phyloP scores from a whole-genome alignment of 2,113 vertebrate genomes.

The Myotis brandtii region DNA sequence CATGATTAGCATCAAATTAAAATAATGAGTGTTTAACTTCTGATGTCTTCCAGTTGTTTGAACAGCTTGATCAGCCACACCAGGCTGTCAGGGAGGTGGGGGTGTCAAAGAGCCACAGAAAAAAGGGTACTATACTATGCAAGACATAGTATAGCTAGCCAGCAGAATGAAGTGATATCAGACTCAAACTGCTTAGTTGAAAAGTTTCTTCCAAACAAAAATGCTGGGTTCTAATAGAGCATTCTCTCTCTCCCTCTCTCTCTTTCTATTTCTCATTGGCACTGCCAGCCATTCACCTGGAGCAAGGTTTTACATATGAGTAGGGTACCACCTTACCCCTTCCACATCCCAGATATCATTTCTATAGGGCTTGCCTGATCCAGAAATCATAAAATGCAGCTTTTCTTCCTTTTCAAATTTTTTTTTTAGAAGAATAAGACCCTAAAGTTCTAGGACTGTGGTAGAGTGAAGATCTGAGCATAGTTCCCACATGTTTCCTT shows the following conservation, averaged over 20 bases:
- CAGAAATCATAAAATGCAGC: background rate
- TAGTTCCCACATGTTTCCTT: background rate
- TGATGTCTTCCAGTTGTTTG: constrained; percentile 99
- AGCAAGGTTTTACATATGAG: background rate
- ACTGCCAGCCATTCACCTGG: background rate
- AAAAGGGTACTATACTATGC: constrained; percentile 65
- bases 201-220: background rate
- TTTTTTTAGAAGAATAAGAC: background rate
- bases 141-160: background rate
- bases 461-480: background rate
- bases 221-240: background rate
- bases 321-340: accelerated
- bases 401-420: background rate
- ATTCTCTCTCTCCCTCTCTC: background rate
- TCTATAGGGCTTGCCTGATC: accelerated
- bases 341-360: background rate
- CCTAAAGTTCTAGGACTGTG: background rate
- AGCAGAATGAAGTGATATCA: constrained; percentile 50
- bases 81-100: constrained; percentile 88
- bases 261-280: background rate
- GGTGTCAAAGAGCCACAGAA: constrained; percentile 86
- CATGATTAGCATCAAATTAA: constrained; percentile 99
- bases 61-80: constrained; percentile 99
- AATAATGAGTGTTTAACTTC: constrained; percentile 99
- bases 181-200: background rate